Evolutionary conservation across 2,113 vertebrate genomes (phyloP).

Genomic region (Chionomys nivalis): DNA sequence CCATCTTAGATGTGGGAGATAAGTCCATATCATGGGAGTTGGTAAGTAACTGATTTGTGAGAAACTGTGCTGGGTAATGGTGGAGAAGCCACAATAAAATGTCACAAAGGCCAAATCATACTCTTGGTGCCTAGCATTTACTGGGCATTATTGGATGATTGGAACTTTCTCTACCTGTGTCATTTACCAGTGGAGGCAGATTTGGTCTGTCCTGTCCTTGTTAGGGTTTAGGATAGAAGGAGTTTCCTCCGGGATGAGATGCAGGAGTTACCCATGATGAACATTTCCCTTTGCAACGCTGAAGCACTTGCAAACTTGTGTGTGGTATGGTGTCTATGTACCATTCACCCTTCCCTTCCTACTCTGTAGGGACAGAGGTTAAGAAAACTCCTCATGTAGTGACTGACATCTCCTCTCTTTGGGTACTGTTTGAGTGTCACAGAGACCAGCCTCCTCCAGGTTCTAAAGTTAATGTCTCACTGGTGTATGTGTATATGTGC

Average conservation of each 20-base stretch:
- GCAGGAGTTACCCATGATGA: background rate
- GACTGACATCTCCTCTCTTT: background rate
- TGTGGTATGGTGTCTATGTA: background rate
- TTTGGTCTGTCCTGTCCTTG: background rate
- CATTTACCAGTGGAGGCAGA: background rate
- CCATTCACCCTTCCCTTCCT: background rate
- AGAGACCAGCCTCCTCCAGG: background rate
- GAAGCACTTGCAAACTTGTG: background rate
- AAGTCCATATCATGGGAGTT: background rate
- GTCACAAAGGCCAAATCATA: background rate
- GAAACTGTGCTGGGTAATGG: background rate
- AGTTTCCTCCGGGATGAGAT: background rate
- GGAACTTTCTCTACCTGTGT: background rate
- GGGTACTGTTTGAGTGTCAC: background rate
- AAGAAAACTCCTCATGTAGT: background rate
- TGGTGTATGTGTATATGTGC: accelerated
- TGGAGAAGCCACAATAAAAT: background rate
- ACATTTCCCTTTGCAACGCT: background rate
- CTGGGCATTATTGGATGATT: background rate
- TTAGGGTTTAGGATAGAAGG: background rate
- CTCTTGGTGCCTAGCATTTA: background rate
- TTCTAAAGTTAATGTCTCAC: background rate
- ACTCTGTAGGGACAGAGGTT: background rate
- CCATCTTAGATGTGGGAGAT: background rate
- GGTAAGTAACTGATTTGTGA: background rate